Conservation (phyloP, 2,113 vertebrate species). For the Pituophis catenifer region DNA sequence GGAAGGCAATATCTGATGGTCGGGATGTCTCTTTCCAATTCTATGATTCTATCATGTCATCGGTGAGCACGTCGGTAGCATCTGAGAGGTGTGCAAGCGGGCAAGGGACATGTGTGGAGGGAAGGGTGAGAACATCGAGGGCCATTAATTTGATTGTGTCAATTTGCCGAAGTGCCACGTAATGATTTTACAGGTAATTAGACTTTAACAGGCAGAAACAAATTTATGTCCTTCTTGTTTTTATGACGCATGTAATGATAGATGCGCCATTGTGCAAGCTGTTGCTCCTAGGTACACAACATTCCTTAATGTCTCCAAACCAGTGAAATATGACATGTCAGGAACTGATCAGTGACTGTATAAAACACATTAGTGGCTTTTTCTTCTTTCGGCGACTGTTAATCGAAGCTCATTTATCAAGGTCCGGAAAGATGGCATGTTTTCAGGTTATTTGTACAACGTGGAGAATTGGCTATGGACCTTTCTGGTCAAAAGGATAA, state of each 20-base stretch:
- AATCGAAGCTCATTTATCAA: slow-evolving; percentile 69
- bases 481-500: slow-evolving; percentile 63
- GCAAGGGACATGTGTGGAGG: slow-evolving; percentile 36
- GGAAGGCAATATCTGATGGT: background rate
- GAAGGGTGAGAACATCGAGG: slow-evolving; percentile 62
- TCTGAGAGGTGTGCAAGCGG: slow-evolving; percentile 10
- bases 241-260: slow-evolving; percentile 68
- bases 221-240: slow-evolving; percentile 68
- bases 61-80: slow-evolving; percentile 48
- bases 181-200: slow-evolving; percentile 79
- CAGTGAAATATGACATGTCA: slow-evolving; percentile 74
- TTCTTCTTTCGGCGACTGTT: slow-evolving; percentile 69
- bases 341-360: slow-evolving; percentile 71
- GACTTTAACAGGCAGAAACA: slow-evolving; percentile 70
- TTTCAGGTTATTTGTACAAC: slow-evolving; percentile 56
- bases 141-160: slow-evolving; percentile 70
- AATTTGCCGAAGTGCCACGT: slow-evolving; percentile 73
- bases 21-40: background rate
- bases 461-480: slow-evolving; percentile 59
- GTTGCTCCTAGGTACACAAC: slow-evolving; percentile 69
- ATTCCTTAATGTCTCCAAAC: slow-evolving; percentile 66
- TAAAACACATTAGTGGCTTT: slow-evolving; percentile 71
- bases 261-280: slow-evolving; percentile 61
- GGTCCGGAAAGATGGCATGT: slow-evolving; percentile 63
- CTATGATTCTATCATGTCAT: slow-evolving; percentile 29